Percentiles rank a stretch among this genome's conserved stretches.
phyloP scores from a whole-genome alignment of 1,140 invertebrate genomes.

The Heliconius congener region DNA sequence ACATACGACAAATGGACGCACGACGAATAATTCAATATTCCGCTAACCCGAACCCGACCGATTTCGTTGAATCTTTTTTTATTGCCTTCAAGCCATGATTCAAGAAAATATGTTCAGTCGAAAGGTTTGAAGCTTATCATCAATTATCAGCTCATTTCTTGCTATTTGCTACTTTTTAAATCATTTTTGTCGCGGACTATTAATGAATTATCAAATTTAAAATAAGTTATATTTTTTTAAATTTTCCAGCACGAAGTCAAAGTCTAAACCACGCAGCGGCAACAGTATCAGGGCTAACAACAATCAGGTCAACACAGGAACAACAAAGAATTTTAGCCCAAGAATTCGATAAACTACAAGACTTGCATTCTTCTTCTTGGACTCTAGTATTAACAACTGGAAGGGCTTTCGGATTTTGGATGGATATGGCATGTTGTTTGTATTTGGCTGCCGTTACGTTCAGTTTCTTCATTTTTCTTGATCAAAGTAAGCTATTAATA shows the following conservation, averaged over 20 bases:
- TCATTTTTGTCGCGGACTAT: too few relatives aligned
- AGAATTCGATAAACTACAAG: constrained; percentile 85
- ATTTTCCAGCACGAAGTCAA: constrained; percentile 86
- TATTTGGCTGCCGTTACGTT: constrained; percentile 83
- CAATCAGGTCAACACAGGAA: constrained; percentile 88
- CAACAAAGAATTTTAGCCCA: constrained; percentile 83
- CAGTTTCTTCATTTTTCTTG: constrained; percentile 81
- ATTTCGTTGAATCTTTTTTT: too few relatives aligned
- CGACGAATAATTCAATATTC: too few relatives aligned
- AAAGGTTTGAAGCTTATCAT: too few relatives aligned
- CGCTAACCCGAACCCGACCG: too few relatives aligned
- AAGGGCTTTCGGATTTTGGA: constrained; percentile 84
- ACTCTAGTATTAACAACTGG: constrained; percentile 85
- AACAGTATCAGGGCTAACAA: constrained; percentile 90
- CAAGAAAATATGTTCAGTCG: too few relatives aligned
- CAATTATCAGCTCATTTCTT: too few relatives aligned
- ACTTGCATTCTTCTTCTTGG: constrained; percentile 87
- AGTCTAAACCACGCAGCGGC: constrained; percentile 92
- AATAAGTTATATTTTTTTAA: neutral
- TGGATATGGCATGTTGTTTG: constrained; percentile 86
- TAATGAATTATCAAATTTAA: too few relatives aligned
- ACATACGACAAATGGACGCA: too few relatives aligned
- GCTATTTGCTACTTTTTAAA: too few relatives aligned
- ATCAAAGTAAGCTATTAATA: constrained; percentile 49
- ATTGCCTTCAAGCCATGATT: too few relatives aligned